phyloP scores from a whole-genome alignment of 2,797 vertebrate species.

The Ptychobarbus kaznakovi region DNA sequence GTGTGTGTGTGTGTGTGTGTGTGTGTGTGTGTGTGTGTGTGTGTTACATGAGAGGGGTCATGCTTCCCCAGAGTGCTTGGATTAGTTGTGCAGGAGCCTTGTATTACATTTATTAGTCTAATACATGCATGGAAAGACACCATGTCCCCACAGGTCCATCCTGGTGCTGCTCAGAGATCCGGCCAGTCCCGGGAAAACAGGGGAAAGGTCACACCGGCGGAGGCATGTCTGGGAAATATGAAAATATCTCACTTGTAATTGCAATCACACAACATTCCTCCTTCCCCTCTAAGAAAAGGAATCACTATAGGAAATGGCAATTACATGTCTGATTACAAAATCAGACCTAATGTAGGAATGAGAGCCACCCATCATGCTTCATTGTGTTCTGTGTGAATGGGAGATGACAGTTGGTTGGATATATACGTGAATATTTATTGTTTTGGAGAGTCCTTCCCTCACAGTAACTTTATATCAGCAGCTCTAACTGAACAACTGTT shows the following conservation, averaged over 20 bases:
- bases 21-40: neutral
- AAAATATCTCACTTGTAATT: conserved; percentile 76
- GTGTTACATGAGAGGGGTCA: conserved; percentile 15
- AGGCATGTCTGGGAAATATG: conserved; percentile 76
- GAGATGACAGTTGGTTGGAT: neutral
- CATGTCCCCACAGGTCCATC: conserved; percentile 57
- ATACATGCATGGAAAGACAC: conserved; percentile 58
- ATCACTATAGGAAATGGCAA: conserved; percentile 1
- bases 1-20: too few relatives aligned
- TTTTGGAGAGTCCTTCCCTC: neutral
- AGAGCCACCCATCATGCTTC: conserved; percentile 15
- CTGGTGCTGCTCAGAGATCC: conserved; percentile 68
- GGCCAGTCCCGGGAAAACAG: conserved; percentile 66
- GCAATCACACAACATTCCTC: conserved; percentile 63
- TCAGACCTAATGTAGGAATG: conserved; percentile 12
- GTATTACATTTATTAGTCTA: conserved; percentile 49
- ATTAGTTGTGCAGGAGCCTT: conserved; percentile 24
- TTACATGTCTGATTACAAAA: conserved; percentile 34
- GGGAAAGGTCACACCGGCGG: conserved; percentile 72
- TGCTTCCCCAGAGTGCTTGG: conserved; percentile 20
- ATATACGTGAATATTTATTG: conserved; percentile 11
- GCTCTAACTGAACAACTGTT: conserved; percentile 19
- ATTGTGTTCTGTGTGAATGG: conserved; percentile 7
- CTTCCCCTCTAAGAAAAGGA: conserved; percentile 53
- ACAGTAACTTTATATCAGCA: conserved; percentile 14